Evolutionary conservation across 2,888 invertebrate genomes (phyloP), one percentile per base, ranked within the genome.

Genomic region (Platycheirus albimanus): DNA sequence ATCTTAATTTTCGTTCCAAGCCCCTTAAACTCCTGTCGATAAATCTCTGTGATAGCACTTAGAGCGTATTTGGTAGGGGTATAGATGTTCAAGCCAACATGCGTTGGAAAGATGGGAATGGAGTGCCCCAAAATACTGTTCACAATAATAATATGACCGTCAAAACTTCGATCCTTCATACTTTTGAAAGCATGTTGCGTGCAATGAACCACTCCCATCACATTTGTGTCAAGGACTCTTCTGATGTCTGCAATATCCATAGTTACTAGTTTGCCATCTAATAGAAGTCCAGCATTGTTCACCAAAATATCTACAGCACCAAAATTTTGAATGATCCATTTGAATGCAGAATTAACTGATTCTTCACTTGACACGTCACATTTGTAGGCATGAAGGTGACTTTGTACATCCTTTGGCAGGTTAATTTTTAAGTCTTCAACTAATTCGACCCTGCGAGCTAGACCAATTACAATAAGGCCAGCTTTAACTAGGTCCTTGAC

Each of bases 241-340:
- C 88, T 86, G 19, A 88, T 72, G 0, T 51, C 67, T 0, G 83
- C 86, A 74, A 87, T 69, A 2, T 85, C 11, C 84, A 87, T 79
- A 10, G 85, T 87, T 2, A 85, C 52, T 74, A 89, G 13, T 47
- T 86, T 87, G 0, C 89, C 89, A 2, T 78, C 77, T 3, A 72
- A 28, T 0, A 86, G 47, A 13, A 92, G 86, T 1, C 92, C 94
- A 0, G 94, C 94, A 87, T 92, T 93, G 86, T 94, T 94, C 4
- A 94, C 87, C 56, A 93, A 90, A 1, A 94, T 91, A 86, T 93
- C 92, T 5, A 92, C 89, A 0, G 92, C 92, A 0, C 93, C 93
- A 0, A 92, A 86, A 6, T 90, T 87, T 2, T 88, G 79, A 13
- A 92, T 91, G 47, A 92, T 90, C 88, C 89, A 90, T 24, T 89